Conservation (phyloP, 2,797 vertebrate genomes). For the Threskiornis aethiopicus region DNA sequence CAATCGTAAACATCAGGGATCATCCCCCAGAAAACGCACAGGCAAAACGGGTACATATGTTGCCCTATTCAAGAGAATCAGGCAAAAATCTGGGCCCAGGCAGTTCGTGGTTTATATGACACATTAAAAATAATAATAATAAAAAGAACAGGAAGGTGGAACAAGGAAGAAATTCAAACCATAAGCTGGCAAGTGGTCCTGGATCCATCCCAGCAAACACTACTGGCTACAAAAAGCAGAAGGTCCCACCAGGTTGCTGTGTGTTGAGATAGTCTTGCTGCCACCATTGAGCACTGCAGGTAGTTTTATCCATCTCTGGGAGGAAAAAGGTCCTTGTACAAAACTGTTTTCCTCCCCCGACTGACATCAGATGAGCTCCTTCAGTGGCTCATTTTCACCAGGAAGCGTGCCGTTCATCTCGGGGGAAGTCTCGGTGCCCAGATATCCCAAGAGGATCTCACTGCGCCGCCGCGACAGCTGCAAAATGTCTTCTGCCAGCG, state of each 20-base stretch:
- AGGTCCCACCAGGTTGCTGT: neutral
- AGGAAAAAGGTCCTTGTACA: neutral
- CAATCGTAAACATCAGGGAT: neutral
- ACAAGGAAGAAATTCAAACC: slow-evolving; percentile 48
- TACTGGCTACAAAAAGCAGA: slow-evolving; percentile 26
- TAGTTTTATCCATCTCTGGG: neutral
- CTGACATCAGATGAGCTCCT: slow-evolving; percentile 51
- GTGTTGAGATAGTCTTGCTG: neutral
- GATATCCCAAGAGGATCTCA: slow-evolving; percentile 91
- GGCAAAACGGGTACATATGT: neutral
- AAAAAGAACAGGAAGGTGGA: neutral
- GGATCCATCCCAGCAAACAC: slow-evolving; percentile 50
- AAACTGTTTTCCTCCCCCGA: neutral
- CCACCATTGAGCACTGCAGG: neutral
- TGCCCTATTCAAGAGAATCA: neutral
- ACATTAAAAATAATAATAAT: slow-evolving; percentile 14
- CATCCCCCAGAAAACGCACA: neutral
- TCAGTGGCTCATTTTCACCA: slow-evolving; percentile 28
- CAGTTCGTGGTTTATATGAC: neutral
- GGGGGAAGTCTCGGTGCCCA: slow-evolving; percentile 80
- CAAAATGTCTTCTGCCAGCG: slow-evolving; percentile 91
- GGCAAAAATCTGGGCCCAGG: neutral
- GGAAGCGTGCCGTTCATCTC: slow-evolving; percentile 85
- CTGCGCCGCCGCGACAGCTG: slow-evolving; percentile 93
- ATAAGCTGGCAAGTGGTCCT: slow-evolving; percentile 53